phyloP scores from a whole-genome alignment of 2,888 invertebrate species.

The Scaptomyza tumidula region DNA sequence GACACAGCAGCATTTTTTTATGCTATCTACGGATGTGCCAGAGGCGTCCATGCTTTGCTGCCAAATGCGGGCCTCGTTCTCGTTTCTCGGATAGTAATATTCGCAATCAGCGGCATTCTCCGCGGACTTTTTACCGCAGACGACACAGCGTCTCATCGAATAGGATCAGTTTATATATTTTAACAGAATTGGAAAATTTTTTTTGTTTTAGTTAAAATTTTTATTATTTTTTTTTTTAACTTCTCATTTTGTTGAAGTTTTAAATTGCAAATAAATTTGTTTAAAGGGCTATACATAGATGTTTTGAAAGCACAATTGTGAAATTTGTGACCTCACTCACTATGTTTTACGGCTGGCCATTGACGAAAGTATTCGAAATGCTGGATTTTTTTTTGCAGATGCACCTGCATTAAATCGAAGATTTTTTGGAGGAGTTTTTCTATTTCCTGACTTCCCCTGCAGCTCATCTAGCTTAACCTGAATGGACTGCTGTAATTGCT shows the following conservation, averaged over 20 bases:
- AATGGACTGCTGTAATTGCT: slow-evolving; percentile 47
- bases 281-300: neutral
- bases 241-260: neutral
- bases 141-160: slow-evolving; percentile 55
- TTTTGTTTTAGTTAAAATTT: neutral
- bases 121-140: slow-evolving; percentile 56
- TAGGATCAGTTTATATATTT: slow-evolving; percentile 17
- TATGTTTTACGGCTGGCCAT: slow-evolving; percentile 18
- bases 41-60: slow-evolving; percentile 62
- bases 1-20: slow-evolving; percentile 59
- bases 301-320: neutral
- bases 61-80: slow-evolving; percentile 66
- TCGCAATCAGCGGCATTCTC: slow-evolving; percentile 6
- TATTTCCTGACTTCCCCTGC: slow-evolving; percentile 11
- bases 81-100: slow-evolving; percentile 56
- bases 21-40: slow-evolving; percentile 36
- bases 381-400: neutral
- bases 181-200: neutral
- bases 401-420: slow-evolving; percentile 1
- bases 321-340: slow-evolving; percentile 21
- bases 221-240: neutral
- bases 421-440: neutral
- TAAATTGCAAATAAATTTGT: neutral
- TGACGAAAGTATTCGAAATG: slow-evolving; percentile 8
- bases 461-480: slow-evolving; percentile 56